Evolutionary conservation across 2,113 vertebrate genomes (phyloP), one percentile per base, ranked within the genome.

Genomic region (Syrrhaptes paradoxus): DNA sequence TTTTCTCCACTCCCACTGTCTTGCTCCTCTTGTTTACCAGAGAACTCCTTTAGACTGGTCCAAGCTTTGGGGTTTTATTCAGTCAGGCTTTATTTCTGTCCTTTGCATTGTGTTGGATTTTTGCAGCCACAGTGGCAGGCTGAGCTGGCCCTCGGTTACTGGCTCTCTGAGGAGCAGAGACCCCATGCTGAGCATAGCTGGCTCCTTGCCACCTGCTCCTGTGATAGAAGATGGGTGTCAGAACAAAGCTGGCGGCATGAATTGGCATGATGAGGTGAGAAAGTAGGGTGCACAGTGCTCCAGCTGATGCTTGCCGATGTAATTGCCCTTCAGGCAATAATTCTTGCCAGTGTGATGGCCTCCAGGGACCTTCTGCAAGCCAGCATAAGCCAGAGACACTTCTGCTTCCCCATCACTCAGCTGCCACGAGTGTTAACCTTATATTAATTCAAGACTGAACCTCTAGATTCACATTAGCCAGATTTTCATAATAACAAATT

Each of bases 301-400:
- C 96, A 96, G 96, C 93, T 97, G 95, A 96, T 92, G 95, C 96
- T 96, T 96, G 93, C 93, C 93, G 92, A 90, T 84, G 92, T 94
- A 96, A 96, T 96, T 95, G 88, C 93, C 95, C 96, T 93, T 96
- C 92, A 95, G 85, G 92, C 96, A 95, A 93, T 93, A 94, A 95
- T 82, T 95, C 79, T 61, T 95, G 92, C 95, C 95, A 95, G 70
- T 46, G 61, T 49, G 76, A 58, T n/a, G 73, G 61, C 61, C 88
- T 68, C 96, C 58, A 87, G 90, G 86, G 93, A 88, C 48, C 31
- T 81, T 65, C 73, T 86, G 87, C 76, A 78, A 88, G 65, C 82
- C 91, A 96, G 82, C 0, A 0, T 85, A 78, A 96, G 84, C 71
- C 93, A 94, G 88, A 95, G 85, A n/a, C 85, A 2, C 92, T 95